Evolutionary conservation across 2,113 vertebrate species (phyloP), one percentile per base, ranked within the genome.

Genomic region (Prunella himalayana): DNA sequence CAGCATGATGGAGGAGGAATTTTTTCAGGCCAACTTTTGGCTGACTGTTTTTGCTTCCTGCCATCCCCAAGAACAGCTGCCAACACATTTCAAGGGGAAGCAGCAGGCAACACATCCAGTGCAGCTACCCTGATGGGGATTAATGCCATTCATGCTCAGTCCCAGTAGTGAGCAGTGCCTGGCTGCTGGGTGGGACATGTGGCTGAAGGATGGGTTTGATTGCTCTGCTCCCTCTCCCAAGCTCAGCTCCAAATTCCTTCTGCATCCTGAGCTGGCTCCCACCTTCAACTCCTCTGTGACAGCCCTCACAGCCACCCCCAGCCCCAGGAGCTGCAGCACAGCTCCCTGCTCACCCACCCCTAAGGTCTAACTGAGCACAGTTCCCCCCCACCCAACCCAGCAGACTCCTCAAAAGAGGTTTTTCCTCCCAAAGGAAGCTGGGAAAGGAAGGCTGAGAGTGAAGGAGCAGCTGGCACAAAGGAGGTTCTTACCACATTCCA

Each of bases 401-500:
- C 31, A 89, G 10, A 63, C 37, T 22, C 71, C 44, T 31, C 51
- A n/a, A 47, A 78, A 86, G 20, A 27, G 16, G 6, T 41, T 69
- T 39, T 39, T 54, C 47, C 28, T 51, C 20, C 42, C 49, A 61
- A 61, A 92, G 28, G 28, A 49, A 76, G 31, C 54, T 56, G 35
- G 18, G 35, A 87, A 69, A 91, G 20, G n/a, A 77, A 83, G 15
- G 12, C 42, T 47, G 80, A 70, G 54, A 59, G 23, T 37, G 33
- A 53, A 1, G 1, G 27, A 57, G 53, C 3, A 13, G 60, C 27
- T 1, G 2, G 44, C 6, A 1, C 0, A 3, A 33, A 71, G 33
- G 47, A 10, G 6, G 44, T 15, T 92, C 98, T 96, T 91, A 98
- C 98, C 98, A 98, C 95, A 9, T 98, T 98, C 98, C 98, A 98